Evolutionary conservation across 2,113 vertebrate species (phyloP).

Genomic region (Kryptolebias marmoratus): DNA sequence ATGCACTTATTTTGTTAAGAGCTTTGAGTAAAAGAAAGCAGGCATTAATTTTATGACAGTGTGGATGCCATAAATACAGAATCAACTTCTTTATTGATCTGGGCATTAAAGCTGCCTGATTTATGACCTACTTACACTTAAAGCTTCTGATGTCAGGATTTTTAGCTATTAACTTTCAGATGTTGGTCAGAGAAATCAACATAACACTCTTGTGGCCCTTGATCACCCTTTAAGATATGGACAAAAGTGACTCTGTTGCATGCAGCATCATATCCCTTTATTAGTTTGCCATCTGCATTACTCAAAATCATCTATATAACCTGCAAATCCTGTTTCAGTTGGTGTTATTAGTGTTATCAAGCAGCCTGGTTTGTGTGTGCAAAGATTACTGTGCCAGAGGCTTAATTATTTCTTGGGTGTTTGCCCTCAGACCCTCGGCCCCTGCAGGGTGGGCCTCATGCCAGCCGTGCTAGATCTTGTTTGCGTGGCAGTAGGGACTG

Average conservation of each 20-base stretch:
- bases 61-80: conserved; percentile 6
- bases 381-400: conserved; percentile 53
- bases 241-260: background rate
- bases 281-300: background rate
- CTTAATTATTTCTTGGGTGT: conserved; percentile 68
- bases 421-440: conserved; percentile 57
- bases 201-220: background rate
- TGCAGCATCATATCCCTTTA: background rate
- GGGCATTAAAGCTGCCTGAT: conserved; percentile 21
- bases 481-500: conserved; percentile 52
- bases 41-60: conserved; percentile 9
- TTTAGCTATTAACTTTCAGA: conserved; percentile 7
- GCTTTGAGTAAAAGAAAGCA: background rate
- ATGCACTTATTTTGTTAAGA: conserved; percentile 14
- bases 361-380: conserved; percentile 36
- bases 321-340: conserved; percentile 23
- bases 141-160: conserved; percentile 28
- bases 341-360: conserved; percentile 45
- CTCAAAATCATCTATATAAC: background rate
- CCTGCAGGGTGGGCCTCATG: conserved; percentile 63
- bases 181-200: conserved; percentile 5
- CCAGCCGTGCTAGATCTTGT: conserved; percentile 64
- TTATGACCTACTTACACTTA: conserved; percentile 47
- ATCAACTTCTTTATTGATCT: conserved; percentile 36
- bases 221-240: background rate